Evolutionary conservation across 1,140 invertebrate species (phyloP).

Genomic region (Phortica variegata): DNA sequence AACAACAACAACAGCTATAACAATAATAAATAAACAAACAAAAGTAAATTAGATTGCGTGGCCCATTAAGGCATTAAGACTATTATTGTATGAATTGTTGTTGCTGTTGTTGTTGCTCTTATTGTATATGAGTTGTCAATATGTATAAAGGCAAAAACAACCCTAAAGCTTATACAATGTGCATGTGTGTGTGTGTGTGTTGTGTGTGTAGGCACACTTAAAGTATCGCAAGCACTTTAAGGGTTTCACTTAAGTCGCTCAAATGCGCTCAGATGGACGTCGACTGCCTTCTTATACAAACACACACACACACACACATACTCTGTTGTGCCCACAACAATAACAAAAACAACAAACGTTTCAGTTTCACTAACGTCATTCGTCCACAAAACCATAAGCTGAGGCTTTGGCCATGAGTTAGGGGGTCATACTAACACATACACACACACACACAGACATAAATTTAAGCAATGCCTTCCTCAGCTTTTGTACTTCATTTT

Average conservation of each 20-base stretch:
- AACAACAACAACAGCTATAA: too few species aligned
- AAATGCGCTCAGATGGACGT: slow-evolving; percentile 4
- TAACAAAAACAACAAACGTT: background rate
- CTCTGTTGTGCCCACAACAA: background rate
- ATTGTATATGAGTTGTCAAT: too few species aligned
- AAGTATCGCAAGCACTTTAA: slow-evolving; percentile 31
- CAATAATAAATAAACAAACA: too few species aligned
- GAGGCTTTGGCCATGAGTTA: too few species aligned
- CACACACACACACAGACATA: too few species aligned
- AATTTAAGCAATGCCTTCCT: too few species aligned
- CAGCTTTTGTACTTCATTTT: slow-evolving; percentile 37
- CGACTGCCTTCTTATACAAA: background rate
- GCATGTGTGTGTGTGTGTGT: too few species aligned
- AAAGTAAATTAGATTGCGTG: slow-evolving; percentile 55
- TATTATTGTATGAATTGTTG: slow-evolving; percentile 34
- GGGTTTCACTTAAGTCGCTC: slow-evolving; percentile 44
- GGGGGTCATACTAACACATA: background rate
- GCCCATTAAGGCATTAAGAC: slow-evolving; percentile 54
- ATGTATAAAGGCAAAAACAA: too few species aligned
- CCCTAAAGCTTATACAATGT: too few species aligned
- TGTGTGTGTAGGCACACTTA: too few species aligned
- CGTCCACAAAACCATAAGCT: background rate
- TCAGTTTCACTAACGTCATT: background rate
- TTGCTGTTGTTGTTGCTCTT: slow-evolving; percentile 7
- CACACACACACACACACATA: background rate